Conservation (phyloP, 2,113 vertebrate species). For the Neotragus moschatus region DNA sequence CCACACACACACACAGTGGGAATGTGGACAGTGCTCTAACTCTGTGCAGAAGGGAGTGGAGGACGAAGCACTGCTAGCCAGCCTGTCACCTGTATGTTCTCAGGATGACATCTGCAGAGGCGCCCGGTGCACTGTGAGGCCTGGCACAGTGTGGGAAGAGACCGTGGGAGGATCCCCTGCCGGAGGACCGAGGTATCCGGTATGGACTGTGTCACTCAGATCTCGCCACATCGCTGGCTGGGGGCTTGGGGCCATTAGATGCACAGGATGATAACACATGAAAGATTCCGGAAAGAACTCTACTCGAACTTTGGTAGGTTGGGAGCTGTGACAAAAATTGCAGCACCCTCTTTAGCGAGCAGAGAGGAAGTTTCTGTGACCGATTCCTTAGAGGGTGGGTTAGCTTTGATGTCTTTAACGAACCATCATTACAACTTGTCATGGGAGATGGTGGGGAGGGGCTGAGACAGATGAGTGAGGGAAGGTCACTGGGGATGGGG, state of each 20-base stretch:
- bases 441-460: background rate
- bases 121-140: background rate
- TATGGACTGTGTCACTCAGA: background rate
- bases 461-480: background rate
- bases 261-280: background rate
- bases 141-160: background rate
- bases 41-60: too few relatives aligned
- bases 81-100: background rate
- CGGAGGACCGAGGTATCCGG: background rate
- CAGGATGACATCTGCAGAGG: background rate
- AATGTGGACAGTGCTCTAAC: background rate
- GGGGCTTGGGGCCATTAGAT: background rate
- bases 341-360: background rate
- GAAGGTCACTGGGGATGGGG: background rate
- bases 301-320: background rate
- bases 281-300: background rate
- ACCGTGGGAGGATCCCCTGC: background rate
- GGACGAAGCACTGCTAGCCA: background rate
- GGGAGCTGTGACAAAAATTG: background rate
- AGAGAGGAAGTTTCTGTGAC: background rate
- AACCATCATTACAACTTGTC: background rate
- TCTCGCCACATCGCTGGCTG: background rate
- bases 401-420: background rate
- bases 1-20: background rate
- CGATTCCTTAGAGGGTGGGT: background rate